Conservation (phyloP, 2,113 vertebrate genomes). For the Polypterus senegalus region DNA sequence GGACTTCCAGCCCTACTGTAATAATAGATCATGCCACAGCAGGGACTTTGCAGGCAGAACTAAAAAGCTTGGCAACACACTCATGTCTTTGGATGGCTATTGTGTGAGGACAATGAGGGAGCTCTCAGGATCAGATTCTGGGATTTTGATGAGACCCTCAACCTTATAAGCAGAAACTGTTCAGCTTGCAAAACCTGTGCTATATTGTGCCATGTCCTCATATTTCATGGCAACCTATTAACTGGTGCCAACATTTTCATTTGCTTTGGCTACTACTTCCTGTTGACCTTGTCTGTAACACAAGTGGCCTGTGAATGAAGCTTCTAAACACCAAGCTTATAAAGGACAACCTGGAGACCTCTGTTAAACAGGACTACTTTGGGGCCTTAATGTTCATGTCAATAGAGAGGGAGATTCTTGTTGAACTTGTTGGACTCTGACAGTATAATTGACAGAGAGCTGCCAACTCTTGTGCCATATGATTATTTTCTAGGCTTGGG, state of each 20-base stretch:
- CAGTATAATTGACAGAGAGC: conserved; percentile 4
- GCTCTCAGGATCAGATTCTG: background rate
- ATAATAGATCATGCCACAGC: conserved; percentile 10
- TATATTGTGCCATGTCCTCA: background rate
- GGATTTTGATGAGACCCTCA: conserved; percentile 4
- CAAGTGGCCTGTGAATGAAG: conserved; percentile 15
- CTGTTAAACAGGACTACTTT: conserved; percentile 4
- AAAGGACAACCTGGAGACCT: conserved; percentile 13
- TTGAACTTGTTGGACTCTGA: background rate
- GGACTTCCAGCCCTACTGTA: conserved; percentile 9
- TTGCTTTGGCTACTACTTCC: conserved; percentile 12
- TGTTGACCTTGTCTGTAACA: conserved; percentile 9
- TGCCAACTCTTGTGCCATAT: conserved; percentile 5
- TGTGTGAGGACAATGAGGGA: background rate
- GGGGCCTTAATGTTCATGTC: conserved; percentile 12
- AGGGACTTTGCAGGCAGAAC: conserved; percentile 6
- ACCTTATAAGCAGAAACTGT: conserved; percentile 1
- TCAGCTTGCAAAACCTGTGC: conserved; percentile 2
- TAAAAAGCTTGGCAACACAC: conserved; percentile 10
- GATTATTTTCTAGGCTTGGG: background rate
- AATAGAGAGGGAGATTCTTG: background rate
- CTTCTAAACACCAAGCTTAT: conserved; percentile 17
- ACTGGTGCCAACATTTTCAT: conserved; percentile 9
- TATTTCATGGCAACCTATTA: conserved; percentile 5
- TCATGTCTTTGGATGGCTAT: conserved; percentile 13